Conservation (phyloP, 2,113 vertebrate genomes). For the Pimephales promelas region DNA sequence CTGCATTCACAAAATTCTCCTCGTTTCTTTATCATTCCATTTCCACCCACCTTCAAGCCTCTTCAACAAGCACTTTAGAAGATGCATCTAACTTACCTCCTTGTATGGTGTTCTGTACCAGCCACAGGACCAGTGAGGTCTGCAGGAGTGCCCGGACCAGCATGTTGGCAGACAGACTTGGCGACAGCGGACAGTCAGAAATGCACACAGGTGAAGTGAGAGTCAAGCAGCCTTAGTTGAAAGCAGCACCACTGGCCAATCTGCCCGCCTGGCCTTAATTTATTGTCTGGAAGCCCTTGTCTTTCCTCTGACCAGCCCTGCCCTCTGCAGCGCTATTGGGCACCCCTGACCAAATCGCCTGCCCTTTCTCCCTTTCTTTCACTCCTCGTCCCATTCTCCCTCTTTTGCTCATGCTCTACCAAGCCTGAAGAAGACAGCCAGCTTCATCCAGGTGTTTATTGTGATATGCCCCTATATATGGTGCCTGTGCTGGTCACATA, state of each 20-base stretch:
- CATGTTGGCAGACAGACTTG: slow-evolving; percentile 62
- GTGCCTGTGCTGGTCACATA: too few species aligned
- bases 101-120: slow-evolving; percentile 73
- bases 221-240: slow-evolving; percentile 29
- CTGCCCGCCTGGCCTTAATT: slow-evolving; percentile 61
- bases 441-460: background rate
- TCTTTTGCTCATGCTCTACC: slow-evolving; percentile 18
- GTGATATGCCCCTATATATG: background rate
- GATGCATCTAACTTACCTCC: slow-evolving; percentile 64
- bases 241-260: slow-evolving; percentile 45
- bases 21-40: background rate
- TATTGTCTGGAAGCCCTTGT: slow-evolving; percentile 56
- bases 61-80: background rate
- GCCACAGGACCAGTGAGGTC: slow-evolving; percentile 74
- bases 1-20: background rate
- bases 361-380: background rate
- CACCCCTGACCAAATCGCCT: slow-evolving; percentile 28
- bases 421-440: background rate
- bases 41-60: background rate
- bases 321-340: slow-evolving; percentile 60
- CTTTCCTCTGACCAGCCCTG: slow-evolving; percentile 62
- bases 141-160: slow-evolving; percentile 69
- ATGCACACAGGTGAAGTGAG: slow-evolving; percentile 21
- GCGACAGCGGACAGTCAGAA: slow-evolving; percentile 14
- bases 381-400: background rate